phyloP scores from a whole-genome alignment of 92 coral and sea anemone species.

The Bergia puertoricense region DNA sequence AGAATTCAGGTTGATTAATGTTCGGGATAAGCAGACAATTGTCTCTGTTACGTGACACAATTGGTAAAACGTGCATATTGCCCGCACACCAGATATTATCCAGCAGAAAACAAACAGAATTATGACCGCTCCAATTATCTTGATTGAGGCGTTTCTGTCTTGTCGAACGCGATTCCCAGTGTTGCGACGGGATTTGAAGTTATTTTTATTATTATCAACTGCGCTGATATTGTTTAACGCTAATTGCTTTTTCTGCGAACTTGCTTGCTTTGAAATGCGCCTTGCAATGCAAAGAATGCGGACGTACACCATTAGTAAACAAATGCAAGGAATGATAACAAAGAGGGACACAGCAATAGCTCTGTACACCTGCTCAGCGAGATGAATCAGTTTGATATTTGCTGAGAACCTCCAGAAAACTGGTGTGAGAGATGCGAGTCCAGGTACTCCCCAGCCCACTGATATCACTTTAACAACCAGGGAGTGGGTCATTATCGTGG shows the following conservation, averaged over 20 bases:
- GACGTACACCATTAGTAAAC: neutral
- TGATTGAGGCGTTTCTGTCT: conserved; percentile 20
- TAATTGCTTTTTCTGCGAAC: neutral
- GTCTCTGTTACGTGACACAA: conserved; percentile 20
- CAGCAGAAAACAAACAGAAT: conserved; percentile 16
- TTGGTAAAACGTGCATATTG: conserved; percentile 12
- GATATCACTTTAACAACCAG: conserved; percentile 9
- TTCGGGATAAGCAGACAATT: conserved; percentile 24
- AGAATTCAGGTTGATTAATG: conserved; percentile 26
- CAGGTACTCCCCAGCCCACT: conserved; percentile 16
- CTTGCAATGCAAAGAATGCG: conserved; percentile 28
- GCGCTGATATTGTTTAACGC: neutral
- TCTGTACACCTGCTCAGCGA: conserved; percentile 5
- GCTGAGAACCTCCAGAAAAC: conserved; percentile 12
- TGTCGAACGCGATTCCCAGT: neutral
- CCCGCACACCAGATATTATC: conserved; percentile 23
- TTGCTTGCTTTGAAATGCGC: conserved; percentile 29
- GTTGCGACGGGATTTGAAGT: neutral
- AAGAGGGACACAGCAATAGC: neutral
- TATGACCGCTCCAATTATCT: conserved; percentile 27
- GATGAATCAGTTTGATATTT: neutral
- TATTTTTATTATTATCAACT: neutral
- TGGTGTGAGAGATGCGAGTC: neutral
- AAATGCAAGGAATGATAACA: conserved; percentile 10
- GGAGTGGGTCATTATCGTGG: conserved; percentile 17